Base-by-base conservation (phyloP, 92 coral and sea anemone genomes). In the Epizoanthus stellaris region DNA sequence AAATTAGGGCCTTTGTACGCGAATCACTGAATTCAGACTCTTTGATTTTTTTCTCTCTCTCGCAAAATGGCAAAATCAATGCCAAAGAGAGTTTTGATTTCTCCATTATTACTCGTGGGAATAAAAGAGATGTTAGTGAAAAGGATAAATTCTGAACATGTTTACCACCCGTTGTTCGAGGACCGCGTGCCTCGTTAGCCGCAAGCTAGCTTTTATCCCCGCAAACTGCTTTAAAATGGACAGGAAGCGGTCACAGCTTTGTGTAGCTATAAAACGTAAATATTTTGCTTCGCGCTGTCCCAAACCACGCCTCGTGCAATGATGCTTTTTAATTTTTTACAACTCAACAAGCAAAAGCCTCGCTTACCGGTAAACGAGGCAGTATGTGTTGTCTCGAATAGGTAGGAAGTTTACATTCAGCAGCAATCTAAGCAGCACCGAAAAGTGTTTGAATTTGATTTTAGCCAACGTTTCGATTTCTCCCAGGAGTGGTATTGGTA, bases 271-370 rank as follows among this genome's bases (percentile, higher is more conserved):
- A 53, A 82, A 81, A 70, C 88, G 88, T 86, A 90, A 90, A 90
- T 87, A 90, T 90, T 90, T 82, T 90, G 87, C 90, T 81, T 72
- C 66, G 67, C 73, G 62, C 88, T 77, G 84, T 90, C 88, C 85
- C 77, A 76, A 85, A 62, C 93, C 93, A 90, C 93, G 93, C 93
- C 93, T 86, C 79, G 63, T 38, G 75, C 47, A 82, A 76, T 87
- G 88, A 91, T 53, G 87, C 91, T 87, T 47, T 87, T 94, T 92
- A 94, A 91, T 91, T 84, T 94, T 94, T 89, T 75, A 94, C 90
- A 84, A 86, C 88, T 73, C 89, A 94, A 94, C 98, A 91, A 79
- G 83, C 83, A 45, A 63, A 63, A 42, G 45, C 63, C 39, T 73
- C 4, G 47, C 65, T 79, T 79, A 58, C 83, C 83, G 83, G 72